phyloP scores from a whole-genome alignment of 2,888 invertebrate species.

The Leucania comma region DNA sequence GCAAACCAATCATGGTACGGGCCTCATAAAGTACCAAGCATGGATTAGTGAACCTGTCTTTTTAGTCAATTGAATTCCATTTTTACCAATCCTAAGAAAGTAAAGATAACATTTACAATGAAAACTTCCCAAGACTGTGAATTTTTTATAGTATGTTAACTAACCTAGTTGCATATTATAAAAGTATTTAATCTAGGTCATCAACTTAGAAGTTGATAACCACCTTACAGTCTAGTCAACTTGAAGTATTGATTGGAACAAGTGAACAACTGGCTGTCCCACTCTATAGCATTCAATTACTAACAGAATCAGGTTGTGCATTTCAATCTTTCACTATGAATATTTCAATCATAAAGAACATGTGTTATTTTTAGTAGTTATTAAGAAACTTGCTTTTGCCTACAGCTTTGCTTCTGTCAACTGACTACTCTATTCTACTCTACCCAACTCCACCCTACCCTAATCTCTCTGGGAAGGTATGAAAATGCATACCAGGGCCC shows the following conservation, averaged over 20 bases:
- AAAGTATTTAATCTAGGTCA: constrained; percentile 57
- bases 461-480: too few relatives aligned
- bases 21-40: not conserved
- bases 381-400: too few relatives aligned
- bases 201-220: constrained; percentile 53
- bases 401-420: too few relatives aligned
- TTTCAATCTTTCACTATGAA: constrained; percentile 35
- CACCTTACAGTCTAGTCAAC: constrained; percentile 25
- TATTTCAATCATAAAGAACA: constrained; percentile 16
- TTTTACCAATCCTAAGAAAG: constrained; percentile 29
- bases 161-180: constrained; percentile 49
- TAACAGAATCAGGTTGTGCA: constrained; percentile 18
- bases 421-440: too few relatives aligned
- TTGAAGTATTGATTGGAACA: constrained; percentile 35
- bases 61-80: constrained; percentile 9
- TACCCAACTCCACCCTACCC: too few relatives aligned
- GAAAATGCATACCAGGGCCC: too few relatives aligned
- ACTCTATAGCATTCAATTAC: constrained; percentile 29
- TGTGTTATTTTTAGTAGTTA: constrained; percentile 19
- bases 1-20: not conserved
- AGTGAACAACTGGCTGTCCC: constrained; percentile 21
- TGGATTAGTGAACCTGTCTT: constrained; percentile 1
- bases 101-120: constrained; percentile 14
- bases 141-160: constrained; percentile 34
- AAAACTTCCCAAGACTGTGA: constrained; percentile 9